Base-by-base conservation (phyloP, 64 coral and sea anemone genomes). In the Montipora capricornis region DNA sequence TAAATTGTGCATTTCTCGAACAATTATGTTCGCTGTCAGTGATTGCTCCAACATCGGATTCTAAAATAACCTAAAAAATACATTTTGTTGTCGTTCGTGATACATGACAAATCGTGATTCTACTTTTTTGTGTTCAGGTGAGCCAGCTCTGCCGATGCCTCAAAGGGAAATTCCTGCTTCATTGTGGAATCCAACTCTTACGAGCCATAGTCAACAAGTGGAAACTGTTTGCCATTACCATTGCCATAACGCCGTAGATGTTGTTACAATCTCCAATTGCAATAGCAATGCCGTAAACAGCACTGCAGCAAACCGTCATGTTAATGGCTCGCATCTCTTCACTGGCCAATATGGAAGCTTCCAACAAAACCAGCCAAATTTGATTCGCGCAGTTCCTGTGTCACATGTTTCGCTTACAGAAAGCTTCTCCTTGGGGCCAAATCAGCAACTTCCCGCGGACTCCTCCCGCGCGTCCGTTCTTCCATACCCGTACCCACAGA, bases 151-250 rank as follows among this genome's bases (percentile, higher is more conserved):
- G 45, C 82, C 82, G 6, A 86, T 86, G 47, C 71, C 82, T 50
- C 44, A 71, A 50, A 68, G 82, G 3, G 66, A 86, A 19, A 44
- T 86, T 19, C 82, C 82, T 20, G 62, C 45, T 10, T 86, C 82
- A 16, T 86, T 86, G 50, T 86, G 82, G 82, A 73, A 71, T 71
- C 64, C 82, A n/a, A 48, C 82, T 5, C 66, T 47, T 5, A 22
- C 45, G 8, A 46, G 49, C 64, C 62, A 49, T 13, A 20, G 2
- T 7, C 82, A 86, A 22, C 82, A 70, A 68, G 7, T 51, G 45
- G 59, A 49, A 71, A 47, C 44, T 47, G 20, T 7, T 68, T 49
- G 8, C 6, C 4, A 9, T 86, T 64, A 9, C n/a, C 64, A 47
- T 46, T 3, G 64, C 29, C 29, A 37, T 44, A 73, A 86, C 64